Evolutionary conservation across 2,888 invertebrate genomes (phyloP).

Genomic region (Brenthis ino): DNA sequence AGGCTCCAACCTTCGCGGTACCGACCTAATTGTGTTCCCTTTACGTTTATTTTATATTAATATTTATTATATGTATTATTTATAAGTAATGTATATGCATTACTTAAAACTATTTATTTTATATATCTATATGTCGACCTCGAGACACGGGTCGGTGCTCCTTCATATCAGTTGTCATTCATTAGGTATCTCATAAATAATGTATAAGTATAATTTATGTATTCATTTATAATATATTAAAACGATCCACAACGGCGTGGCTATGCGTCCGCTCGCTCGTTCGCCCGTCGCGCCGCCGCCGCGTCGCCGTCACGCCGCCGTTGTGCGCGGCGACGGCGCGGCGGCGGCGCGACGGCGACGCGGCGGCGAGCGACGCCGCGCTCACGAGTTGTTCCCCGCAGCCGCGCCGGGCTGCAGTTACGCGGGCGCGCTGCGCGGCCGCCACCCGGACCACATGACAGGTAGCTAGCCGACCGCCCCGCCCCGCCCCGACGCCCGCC

Average conservation of each 20-base stretch:
- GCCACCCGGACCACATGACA: slow-evolving; percentile 91
- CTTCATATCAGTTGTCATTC: not conserved
- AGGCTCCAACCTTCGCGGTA: not conserved
- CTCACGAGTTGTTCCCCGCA: slow-evolving; percentile 49
- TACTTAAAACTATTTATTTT: not conserved
- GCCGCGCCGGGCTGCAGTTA: slow-evolving; percentile 84
- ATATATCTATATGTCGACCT: slow-evolving; percentile 1
- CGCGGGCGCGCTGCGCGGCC: slow-evolving; percentile 95
- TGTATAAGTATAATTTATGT: slow-evolving; percentile 7
- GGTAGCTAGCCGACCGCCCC: slow-evolving; percentile 83
- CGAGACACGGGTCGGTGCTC: not conserved
- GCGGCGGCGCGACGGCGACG: slow-evolving; percentile 1
- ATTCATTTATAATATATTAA: slow-evolving; percentile 9
- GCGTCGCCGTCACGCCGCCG: not conserved
- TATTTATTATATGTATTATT: not conserved
- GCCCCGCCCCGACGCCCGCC: slow-evolving; percentile 13
- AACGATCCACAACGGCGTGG: not conserved
- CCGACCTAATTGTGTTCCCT: not conserved
- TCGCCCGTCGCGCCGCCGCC: slow-evolving; percentile 6
- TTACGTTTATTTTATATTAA: not conserved
- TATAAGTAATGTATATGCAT: not conserved
- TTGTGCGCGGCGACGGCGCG: not conserved
- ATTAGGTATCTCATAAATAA: slow-evolving; percentile 12
- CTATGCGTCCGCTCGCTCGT: not conserved
- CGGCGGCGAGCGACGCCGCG: slow-evolving; percentile 34